Base-by-base conservation (phyloP, 2,113 vertebrate genomes). In the Artemisiospiza belli region DNA sequence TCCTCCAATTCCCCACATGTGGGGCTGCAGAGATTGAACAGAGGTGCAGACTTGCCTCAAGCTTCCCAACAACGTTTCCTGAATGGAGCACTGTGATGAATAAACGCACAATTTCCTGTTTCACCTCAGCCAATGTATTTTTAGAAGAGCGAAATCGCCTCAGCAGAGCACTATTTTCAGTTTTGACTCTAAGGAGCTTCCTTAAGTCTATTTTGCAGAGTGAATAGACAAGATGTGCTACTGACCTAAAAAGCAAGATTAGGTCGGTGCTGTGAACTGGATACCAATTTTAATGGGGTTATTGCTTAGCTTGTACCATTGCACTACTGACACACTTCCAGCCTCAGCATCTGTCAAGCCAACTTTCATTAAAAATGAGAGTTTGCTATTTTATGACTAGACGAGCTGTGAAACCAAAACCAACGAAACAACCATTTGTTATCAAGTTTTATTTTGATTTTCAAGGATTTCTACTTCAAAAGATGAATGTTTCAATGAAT, bases 401-500 rank as follows among this genome's bases (percentile, higher is more conserved):
- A 3, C 16, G 37, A 61, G n/a, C 31, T 70, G 33, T 54, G 37
- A 83, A 85, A 37, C 24, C 39, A 67, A 83, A 74, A 28, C 11
- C 22, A 87, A 68, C 57, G 9, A 11, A 59, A 21, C 2, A 0
- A 84, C 12, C 72, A 28, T 44, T 57, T 31, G 15, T 35, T 49
- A 59, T 6, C 10, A 14, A 52, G 27, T 27, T 88, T 79, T 68
- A 30, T 43, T 83, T 86, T 82, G 28, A 23, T 47, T 82, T 89
- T 59, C 44, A 90, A 70, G 12, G 70, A 74, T 72, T 77, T 39
- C 24, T 70, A 6, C 27, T 79, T 89, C 27, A 70, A 61, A 90
- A 89, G 69, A 59, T 80, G 87, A 97, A 92, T 15, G 9, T 92
- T 94, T 90, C 66, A 91, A 77, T 70, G 21, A 76, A 59, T 21